A percentile compares a stretch with the other conserved stretches of the same genome.
Evolutionary conservation across 2,888 invertebrate species (phyloP).

Genomic region (Spisula subtruncata): DNA sequence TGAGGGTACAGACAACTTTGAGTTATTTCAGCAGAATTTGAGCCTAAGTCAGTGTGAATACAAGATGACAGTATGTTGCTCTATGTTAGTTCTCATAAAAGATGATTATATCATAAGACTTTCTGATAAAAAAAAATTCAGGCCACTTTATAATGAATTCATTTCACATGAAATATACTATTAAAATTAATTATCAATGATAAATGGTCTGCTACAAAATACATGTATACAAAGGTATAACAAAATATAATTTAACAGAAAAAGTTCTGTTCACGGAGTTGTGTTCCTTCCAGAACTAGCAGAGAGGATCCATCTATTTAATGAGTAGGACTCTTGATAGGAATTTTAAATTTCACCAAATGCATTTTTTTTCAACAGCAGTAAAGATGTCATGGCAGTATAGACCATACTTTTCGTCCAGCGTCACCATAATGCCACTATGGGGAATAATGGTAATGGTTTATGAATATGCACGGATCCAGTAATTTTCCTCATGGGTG

Average conservation of each 20-base stretch:
- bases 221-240: background rate
- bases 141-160: background rate
- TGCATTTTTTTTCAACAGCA: background rate
- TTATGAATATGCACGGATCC: background rate
- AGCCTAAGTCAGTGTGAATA: too few relatives aligned
- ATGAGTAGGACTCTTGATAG: background rate
- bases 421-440: background rate
- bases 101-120: background rate
- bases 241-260: background rate
- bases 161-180: background rate
- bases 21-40: background rate
- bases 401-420: background rate
- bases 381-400: background rate
- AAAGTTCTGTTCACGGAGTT: background rate
- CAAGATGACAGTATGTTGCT: background rate
- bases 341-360: background rate
- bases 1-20: background rate
- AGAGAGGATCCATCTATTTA: background rate
- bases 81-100: background rate
- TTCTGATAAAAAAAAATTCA: background rate
- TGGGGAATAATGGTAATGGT: background rate
- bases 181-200: background rate
- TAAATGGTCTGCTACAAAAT: background rate
- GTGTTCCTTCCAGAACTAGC: background rate
- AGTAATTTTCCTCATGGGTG: too few relatives aligned